These are phyloP conservation scores for Coecobrya sp. DNA, from an alignment of 2,888 invertebrate genomes.

Conservation along the genomic window DNA sequence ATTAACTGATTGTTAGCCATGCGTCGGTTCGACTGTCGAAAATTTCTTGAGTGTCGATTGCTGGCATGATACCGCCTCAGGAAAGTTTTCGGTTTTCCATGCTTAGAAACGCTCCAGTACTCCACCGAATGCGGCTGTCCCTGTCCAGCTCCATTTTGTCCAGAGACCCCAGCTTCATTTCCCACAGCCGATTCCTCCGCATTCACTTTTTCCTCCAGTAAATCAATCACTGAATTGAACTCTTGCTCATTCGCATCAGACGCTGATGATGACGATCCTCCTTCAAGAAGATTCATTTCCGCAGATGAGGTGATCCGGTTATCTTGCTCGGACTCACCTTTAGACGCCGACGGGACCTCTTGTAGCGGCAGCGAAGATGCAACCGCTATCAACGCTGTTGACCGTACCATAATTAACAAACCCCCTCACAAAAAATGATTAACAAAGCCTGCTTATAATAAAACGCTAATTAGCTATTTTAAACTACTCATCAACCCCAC, in stretches of 20 bases:
- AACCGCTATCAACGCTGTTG: too few species aligned
- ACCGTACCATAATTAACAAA: too few species aligned
- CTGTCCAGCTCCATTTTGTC: background rate
- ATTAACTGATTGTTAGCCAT: background rate
- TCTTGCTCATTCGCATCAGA: slow-evolving; percentile 25
- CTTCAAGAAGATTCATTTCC: background rate
- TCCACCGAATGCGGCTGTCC: slow-evolving; percentile 46
- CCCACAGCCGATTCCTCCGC: background rate
- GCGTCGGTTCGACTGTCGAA: background rate
- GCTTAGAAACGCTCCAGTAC: slow-evolving; percentile 42
- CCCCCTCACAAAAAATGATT: too few species aligned
- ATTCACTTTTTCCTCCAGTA: slow-evolving; percentile 4
- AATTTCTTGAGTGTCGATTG: background rate
- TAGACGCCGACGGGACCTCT: too few species aligned
- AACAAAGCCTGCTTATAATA: too few species aligned
- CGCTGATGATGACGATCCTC: background rate
- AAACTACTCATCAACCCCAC: too few species aligned
- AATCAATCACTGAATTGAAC: slow-evolving; percentile 33
- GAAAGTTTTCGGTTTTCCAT: background rate
- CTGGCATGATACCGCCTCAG: slow-evolving; percentile 2
- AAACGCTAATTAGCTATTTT: too few species aligned
- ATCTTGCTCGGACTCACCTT: slow-evolving; percentile 12
- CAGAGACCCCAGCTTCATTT: background rate
- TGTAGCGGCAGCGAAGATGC: too few species aligned
- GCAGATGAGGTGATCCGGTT: slow-evolving; percentile 3